phyloP scores from a whole-genome alignment of 2,113 vertebrate genomes.

The Saimiri boliviensis region DNA sequence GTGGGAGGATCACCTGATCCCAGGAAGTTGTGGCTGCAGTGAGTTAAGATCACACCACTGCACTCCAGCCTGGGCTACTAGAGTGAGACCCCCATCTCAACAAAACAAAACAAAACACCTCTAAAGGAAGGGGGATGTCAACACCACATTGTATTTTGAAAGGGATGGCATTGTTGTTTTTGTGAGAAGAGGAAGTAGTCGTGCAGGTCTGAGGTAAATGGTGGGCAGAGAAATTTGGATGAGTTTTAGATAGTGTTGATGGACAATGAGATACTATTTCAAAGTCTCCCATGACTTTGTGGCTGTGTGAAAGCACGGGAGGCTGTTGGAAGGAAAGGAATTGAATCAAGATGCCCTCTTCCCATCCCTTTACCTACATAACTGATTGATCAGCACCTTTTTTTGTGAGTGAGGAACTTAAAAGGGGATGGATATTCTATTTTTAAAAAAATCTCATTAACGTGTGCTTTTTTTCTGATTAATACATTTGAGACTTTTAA shows the following conservation, averaged over 20 bases:
- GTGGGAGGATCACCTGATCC: too few relatives aligned
- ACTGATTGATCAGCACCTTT: neutral
- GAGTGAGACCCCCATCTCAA: too few relatives aligned
- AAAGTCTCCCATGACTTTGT: neutral
- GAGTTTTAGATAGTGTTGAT: neutral
- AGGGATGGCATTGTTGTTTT: neutral
- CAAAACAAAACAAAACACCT: neutral
- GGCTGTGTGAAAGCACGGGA: neutral
- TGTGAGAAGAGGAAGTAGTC: neutral
- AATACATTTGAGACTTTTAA: neutral
- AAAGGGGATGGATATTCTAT: neutral
- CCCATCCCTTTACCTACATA: neutral
- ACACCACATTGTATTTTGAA: neutral
- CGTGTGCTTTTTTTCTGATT: neutral
- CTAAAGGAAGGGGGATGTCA: neutral
- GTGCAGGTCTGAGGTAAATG: neutral
- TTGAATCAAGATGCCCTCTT: neutral
- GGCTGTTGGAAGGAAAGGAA: neutral
- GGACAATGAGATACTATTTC: neutral
- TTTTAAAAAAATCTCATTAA: neutral
- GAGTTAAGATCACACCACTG: too few relatives aligned
- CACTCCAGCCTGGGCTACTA: too few relatives aligned
- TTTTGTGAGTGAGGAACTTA: neutral
- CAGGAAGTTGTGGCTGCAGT: too few relatives aligned
- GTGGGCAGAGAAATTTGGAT: neutral